A percentile compares a stretch with the other conserved stretches of the same genome.
phyloP scores from a whole-genome alignment of 37 sponge, comb jelly and placozoan species.

The Trichoplax adhaerens region DNA sequence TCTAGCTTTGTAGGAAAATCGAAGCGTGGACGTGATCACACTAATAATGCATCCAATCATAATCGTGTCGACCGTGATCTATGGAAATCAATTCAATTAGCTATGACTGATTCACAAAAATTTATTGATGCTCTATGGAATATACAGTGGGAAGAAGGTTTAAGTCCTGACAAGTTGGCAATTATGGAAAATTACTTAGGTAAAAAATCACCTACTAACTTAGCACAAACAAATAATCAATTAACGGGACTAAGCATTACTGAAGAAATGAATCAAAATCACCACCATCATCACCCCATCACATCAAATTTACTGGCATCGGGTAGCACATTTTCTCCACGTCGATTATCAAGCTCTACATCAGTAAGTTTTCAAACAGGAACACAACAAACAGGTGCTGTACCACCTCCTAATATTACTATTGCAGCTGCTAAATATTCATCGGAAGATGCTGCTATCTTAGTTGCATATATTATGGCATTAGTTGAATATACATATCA shows the following conservation, averaged over 20 bases:
- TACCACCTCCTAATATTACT: slow-evolving; percentile 18
- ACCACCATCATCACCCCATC: too few species aligned
- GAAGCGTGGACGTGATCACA: too few species aligned
- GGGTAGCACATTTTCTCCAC: too few species aligned
- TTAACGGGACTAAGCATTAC: too few species aligned
- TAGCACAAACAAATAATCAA: too few species aligned
- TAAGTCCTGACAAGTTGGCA: slow-evolving; percentile 27
- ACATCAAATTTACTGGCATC: too few species aligned
- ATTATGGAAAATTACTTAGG: slow-evolving; percentile 23
- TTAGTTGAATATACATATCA: slow-evolving; percentile 27
- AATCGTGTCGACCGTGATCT: slow-evolving; percentile 20
- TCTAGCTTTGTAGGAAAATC: too few species aligned
- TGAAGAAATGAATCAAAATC: too few species aligned
- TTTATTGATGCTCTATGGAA: slow-evolving; percentile 48
- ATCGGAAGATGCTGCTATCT: slow-evolving; percentile 40
- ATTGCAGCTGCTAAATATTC: slow-evolving; percentile 39
- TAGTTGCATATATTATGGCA: slow-evolving; percentile 44
- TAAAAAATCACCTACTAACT: too few species aligned
- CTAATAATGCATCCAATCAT: too few species aligned
- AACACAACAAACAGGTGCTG: neutral
- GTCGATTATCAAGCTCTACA: too few species aligned
- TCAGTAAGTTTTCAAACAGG: neutral
- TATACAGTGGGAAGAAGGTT: slow-evolving; percentile 58
- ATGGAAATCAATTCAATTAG: slow-evolving; percentile 40
- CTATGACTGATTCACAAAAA: slow-evolving; percentile 65